Evolutionary conservation across 2,797 vertebrate species (phyloP).

Genomic region (Phaenicophaeus curvirostris): DNA sequence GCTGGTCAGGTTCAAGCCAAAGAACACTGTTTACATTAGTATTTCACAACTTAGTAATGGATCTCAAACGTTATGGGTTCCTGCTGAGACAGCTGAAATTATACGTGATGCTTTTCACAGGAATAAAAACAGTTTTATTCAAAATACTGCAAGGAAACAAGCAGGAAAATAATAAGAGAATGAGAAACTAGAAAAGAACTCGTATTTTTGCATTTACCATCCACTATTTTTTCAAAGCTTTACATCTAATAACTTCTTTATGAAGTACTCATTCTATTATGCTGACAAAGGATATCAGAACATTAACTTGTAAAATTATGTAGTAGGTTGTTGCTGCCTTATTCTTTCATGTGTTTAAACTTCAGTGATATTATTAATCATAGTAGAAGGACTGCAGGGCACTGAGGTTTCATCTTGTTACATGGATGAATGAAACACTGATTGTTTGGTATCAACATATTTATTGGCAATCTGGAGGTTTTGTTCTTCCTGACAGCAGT

Average conservation of each 20-base stretch:
- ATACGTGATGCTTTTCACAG: not conserved
- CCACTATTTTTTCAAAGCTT: not conserved
- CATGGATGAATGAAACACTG: not conserved
- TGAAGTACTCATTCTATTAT: not conserved
- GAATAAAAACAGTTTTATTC: not conserved
- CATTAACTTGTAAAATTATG: not conserved
- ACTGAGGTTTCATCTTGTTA: not conserved
- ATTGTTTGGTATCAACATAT: not conserved
- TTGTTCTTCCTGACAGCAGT: not conserved
- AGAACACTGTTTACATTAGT: not conserved
- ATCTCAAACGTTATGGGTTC: not conserved
- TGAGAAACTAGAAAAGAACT: not conserved
- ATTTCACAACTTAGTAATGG: slow-evolving; percentile 2
- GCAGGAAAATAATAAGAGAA: not conserved
- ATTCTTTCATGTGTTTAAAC: not conserved
- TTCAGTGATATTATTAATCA: not conserved
- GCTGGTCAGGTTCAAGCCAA: not conserved
- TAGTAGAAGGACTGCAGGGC: not conserved
- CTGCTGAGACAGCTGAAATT: not conserved
- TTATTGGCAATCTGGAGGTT: not conserved
- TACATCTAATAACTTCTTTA: not conserved
- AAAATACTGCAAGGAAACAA: not conserved
- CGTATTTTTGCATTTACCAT: not conserved
- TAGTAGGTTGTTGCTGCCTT: not conserved
- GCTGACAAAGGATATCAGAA: not conserved